Evolutionary conservation across 1,140 invertebrate genomes (phyloP).

Genomic region (Lordiphosa clarofinis): DNA sequence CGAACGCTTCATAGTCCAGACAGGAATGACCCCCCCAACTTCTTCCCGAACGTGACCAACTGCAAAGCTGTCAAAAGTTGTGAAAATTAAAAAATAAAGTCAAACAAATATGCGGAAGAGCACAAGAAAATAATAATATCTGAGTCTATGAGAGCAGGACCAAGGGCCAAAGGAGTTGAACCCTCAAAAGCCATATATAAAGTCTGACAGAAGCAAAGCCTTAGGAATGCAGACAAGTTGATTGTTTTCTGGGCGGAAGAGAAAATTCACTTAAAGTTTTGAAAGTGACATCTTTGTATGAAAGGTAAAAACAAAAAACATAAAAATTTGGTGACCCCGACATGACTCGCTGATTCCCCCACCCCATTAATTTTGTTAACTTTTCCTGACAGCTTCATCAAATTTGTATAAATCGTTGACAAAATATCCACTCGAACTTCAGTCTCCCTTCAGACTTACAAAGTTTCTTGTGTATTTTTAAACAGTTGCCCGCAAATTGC

Average conservation of each 20-base stretch:
- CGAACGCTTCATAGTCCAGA: conserved; percentile 20
- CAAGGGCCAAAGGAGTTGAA: conserved; percentile 6
- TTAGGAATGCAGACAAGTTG: too few relatives aligned
- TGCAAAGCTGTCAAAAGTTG: conserved; percentile 72
- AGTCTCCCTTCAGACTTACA: conserved; percentile 10
- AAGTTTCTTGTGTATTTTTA: conserved; percentile 17
- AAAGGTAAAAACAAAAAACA: too few relatives aligned
- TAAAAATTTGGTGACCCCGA: too few relatives aligned
- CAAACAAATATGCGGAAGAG: conserved; percentile 63
- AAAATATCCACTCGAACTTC: conserved; percentile 6
- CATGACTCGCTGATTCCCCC: too few relatives aligned
- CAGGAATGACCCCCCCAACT: conserved; percentile 1
- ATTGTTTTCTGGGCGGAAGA: too few relatives aligned
- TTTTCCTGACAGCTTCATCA: conserved; percentile 3
- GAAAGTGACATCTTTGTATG: too few relatives aligned
- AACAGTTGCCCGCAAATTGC: conserved; percentile 44
- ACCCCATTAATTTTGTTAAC: too few relatives aligned
- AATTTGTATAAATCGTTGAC: conserved; percentile 12
- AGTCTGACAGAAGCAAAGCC: too few relatives aligned
- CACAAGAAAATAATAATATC: conserved; percentile 13
- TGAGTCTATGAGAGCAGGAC: background rate
- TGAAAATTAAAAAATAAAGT: conserved; percentile 76
- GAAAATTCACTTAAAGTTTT: too few relatives aligned
- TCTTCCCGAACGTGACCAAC: conserved; percentile 61
- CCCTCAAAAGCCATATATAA: too few relatives aligned